phyloP scores from a whole-genome alignment of 2,797 vertebrate species.

The Naso thynnoides region DNA sequence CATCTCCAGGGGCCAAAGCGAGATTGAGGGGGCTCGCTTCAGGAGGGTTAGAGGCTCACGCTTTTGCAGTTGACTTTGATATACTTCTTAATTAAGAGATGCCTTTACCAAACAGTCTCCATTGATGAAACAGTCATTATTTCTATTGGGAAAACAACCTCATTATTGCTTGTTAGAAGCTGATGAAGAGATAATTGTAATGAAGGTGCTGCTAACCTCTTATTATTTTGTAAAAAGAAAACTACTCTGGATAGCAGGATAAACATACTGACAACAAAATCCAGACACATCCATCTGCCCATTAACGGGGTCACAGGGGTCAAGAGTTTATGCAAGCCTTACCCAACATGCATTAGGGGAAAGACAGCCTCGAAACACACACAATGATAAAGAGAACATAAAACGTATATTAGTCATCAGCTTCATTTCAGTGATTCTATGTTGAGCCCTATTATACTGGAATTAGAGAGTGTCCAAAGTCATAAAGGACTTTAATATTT shows the following conservation, averaged over 20 bases:
- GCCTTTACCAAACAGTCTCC: conserved; percentile 23
- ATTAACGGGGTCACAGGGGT: not conserved
- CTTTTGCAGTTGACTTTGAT: conserved; percentile 35
- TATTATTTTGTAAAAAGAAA: conserved; percentile 1
- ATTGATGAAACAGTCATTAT: conserved; percentile 32
- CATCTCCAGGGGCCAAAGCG: conserved; percentile 47
- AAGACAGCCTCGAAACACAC: not conserved
- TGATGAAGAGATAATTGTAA: conserved; percentile 30
- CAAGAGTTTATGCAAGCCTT: not conserved
- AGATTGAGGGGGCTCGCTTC: conserved; percentile 44
- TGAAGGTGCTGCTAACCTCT: conserved; percentile 16
- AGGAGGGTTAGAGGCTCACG: conserved; percentile 38
- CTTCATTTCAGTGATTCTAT: not conserved
- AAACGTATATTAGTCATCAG: not conserved
- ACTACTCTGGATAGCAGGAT: not conserved
- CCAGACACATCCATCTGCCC: not conserved
- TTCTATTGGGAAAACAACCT: conserved; percentile 23
- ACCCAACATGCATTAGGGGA: not conserved
- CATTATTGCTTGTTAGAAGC: conserved; percentile 33
- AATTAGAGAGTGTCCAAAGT: not conserved
- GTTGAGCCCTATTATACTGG: not conserved
- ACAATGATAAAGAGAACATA: not conserved
- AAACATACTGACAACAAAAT: conserved; percentile 11
- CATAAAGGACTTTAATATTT: not conserved
- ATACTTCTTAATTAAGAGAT: conserved; percentile 25